A percentile compares a stretch with the other conserved stretches of the same genome.
These are phyloP conservation scores for Drosophila pseudotakahashii DNA, from an alignment of 2,888 invertebrate species.

Conservation along the genomic window DNA sequence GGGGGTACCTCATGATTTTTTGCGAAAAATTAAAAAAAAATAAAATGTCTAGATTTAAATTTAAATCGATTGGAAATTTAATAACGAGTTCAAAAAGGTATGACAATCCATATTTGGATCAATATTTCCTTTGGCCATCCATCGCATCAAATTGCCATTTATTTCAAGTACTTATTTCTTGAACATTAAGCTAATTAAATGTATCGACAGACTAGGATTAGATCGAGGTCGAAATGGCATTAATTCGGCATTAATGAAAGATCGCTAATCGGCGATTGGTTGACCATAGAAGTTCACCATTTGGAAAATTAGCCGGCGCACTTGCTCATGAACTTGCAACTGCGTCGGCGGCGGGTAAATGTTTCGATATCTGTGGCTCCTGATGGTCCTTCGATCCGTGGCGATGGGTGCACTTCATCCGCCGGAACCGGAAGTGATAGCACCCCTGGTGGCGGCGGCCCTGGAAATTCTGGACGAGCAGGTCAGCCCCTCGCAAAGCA, in stretches of 20 bases:
- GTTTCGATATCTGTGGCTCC: constrained; percentile 3
- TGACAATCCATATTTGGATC: no score
- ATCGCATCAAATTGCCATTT: background rate
- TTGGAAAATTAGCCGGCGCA: constrained; percentile 21
- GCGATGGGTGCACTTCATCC: constrained; percentile 13
- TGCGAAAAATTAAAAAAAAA: no score
- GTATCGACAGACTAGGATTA: background rate
- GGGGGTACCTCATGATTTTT: no score
- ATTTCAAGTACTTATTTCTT: background rate
- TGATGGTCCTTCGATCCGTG: background rate
- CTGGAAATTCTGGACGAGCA: constrained; percentile 56
- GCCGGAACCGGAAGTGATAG: background rate
- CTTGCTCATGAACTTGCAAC: constrained; percentile 1
- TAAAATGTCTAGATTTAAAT: no score
- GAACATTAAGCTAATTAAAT: constrained; percentile 28
- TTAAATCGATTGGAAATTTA: no score
- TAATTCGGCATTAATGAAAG: background rate
- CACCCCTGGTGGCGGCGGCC: constrained; percentile 47
- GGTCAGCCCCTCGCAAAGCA: constrained; percentile 59
- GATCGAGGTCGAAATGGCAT: background rate
- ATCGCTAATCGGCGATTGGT: constrained; percentile 1
- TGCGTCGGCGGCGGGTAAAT: background rate
- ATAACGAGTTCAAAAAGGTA: no score
- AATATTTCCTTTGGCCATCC: no score
- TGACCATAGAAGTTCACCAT: constrained; percentile 7